Evolutionary conservation across 2,888 invertebrate species (phyloP), one percentile per base, ranked within the genome.

Genomic region (Idaea straminata): DNA sequence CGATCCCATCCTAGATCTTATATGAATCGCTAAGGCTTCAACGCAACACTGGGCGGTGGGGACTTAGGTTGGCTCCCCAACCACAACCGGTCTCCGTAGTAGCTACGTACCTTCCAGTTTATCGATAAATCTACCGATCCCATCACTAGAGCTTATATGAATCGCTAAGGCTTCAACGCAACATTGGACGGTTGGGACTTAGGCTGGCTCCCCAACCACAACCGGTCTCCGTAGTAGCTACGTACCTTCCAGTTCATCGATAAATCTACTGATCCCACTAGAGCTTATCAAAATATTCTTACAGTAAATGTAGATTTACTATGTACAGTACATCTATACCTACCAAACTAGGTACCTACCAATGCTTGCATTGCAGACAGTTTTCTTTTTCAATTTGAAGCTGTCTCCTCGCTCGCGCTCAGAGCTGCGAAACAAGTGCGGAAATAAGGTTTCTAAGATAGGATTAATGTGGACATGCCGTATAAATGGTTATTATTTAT

Each of bases 311-410:
- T 47, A 47, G 47, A 13, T 4, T 3, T 47, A 47, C 47, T 13
- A 13, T 3, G 69, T 70, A 63, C 70, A 75, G 67, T 76, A 74
- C 75, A 73, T 77, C 78, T 80, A 81, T 78, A 75, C 78, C 75
- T 73, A 72, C 72, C 75, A 77, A 77, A 74, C 79, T 80, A 78
- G 77, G 75, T 75, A 74, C n/a, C n/a, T n/a, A n/a, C n/a, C n/a
- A n/a, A n/a, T n/a, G 69, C 74, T 70, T 63, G 72, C 60, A 72
- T 75, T 73, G 69, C 72, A 74, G 71, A 70, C 73, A 80, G 82
- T 82, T 87, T 86, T 86, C 84, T 82, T 87, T 87, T 88, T 85
- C 88, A 88, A 88, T 89, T 87, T 84, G 81, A 83, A 85, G 87
- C 85, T 86, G 86, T 88, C 85, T 86, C 85, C 75, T 70, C 78